Evolutionary conservation across 2,113 vertebrate genomes (phyloP), one percentile per base, ranked within the genome.

Genomic region (Etheostoma spectabile): DNA sequence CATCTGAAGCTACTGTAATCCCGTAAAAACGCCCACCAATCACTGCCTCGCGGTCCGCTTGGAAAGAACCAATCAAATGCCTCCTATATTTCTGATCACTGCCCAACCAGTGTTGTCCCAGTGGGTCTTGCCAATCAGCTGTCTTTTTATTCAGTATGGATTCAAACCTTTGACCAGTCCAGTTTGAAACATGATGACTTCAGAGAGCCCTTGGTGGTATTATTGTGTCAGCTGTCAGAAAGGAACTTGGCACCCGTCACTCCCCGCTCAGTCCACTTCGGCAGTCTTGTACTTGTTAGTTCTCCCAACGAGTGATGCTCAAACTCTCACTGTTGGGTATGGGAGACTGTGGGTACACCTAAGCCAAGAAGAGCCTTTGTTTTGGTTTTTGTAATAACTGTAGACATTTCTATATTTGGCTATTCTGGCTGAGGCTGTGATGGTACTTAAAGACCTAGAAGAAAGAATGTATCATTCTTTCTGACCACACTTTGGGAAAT

Each of bases 201-300:
- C 15, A 27, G 60, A 10, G 15, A 69, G n/a, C 62, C 77, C 1
- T n/a, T 8, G 6, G 27, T 64, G 75, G 51, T 33, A 35, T 81
- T 80, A 77, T 85, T 91, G 81, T 86, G 82, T 80, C 84, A 90
- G 85, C 88, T 90, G 83, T 89, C 86, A 84, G 10, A 11, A 45
- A 75, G 78, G 68, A 74, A 70, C 65, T 14, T 59, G 55, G 46
- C 79, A 42, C 24, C 70, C 12, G 13, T 56, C 80, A 74, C 66
- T 82, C 71, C 52, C 42, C 6, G n/a, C 1, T 55, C 77, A 69
- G 57, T 86, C 66, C 55, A 30, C 46, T 13, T 8, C 27, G 3
- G 4, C 18, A 21, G 7, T 38, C 21, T 35, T 5, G 21, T 7
- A 42, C n/a, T 33, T 56, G 61, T 51, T 0, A 15, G 18, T 63